Conservation (phyloP, 2,888 invertebrate species). For the Chloroclystis v-ata region DNA sequence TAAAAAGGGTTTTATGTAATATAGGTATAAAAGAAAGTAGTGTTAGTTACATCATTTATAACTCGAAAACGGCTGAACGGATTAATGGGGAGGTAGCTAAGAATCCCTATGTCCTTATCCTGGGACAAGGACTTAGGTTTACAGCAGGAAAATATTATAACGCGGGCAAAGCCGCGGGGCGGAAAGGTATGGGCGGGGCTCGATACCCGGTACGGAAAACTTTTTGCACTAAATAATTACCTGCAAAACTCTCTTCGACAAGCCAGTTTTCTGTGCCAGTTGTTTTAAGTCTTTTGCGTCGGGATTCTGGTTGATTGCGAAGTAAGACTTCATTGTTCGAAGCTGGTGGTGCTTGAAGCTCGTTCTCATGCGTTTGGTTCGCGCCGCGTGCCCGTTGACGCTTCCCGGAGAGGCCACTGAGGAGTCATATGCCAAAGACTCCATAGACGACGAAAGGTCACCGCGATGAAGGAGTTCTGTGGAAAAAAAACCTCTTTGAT, state of each 20-base stretch:
- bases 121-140: too few species aligned
- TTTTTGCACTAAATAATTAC: conserved; percentile 63
- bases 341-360: conserved; percentile 99
- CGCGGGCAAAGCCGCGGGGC: too few species aligned
- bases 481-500: neutral
- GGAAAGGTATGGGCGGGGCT: conserved; percentile 87
- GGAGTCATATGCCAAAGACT: conserved; percentile 85
- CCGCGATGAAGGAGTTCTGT: conserved; percentile 86
- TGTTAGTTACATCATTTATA: too few species aligned
- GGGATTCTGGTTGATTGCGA: conserved; percentile 99
- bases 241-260: conserved; percentile 98
- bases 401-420: conserved; percentile 85
- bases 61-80: too few species aligned
- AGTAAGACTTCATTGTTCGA: conserved; percentile 99
- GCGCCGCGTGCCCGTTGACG: conserved; percentile 77
- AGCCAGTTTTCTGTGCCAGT: conserved; percentile 97
- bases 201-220: conserved; percentile 82
- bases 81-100: too few species aligned
- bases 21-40: too few species aligned
- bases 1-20: neutral
- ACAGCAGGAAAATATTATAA: too few species aligned
- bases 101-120: too few species aligned
- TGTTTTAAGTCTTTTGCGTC: conserved; percentile 99
- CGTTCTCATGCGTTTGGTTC: conserved; percentile 98
- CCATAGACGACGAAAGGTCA: conserved; percentile 86